Percentiles rank a stretch among this genome's conserved stretches.
These are phyloP conservation scores for Clinocottus analis DNA, from an alignment of 2,113 vertebrate genomes.

Conservation along the genomic window DNA sequence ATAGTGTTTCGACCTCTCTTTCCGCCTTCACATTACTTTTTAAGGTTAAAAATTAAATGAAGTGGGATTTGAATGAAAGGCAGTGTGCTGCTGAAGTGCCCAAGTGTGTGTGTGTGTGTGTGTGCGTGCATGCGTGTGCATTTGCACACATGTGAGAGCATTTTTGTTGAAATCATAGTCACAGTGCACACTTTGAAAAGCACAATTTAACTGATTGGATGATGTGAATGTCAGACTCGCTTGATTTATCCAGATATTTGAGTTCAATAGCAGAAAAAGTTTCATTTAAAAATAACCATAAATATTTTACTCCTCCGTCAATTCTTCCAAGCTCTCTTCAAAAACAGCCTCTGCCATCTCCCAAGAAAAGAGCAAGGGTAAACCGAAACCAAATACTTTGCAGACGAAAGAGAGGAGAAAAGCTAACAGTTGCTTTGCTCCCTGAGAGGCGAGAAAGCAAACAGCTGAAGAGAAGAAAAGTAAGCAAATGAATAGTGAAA, in stretches of 20 bases:
- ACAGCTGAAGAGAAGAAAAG: constrained; percentile 39
- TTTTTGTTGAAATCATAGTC: constrained; percentile 55
- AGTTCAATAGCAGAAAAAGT: constrained; percentile 29
- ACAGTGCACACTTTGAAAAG: constrained; percentile 34
- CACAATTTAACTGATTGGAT: constrained; percentile 63
- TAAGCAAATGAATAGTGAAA: constrained; percentile 46
- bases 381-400: constrained; percentile 62
- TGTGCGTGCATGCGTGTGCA: background rate
- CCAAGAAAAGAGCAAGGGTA: constrained; percentile 58
- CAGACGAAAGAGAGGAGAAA: constrained; percentile 57
- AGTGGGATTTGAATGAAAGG: constrained; percentile 71
- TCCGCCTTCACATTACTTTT: constrained; percentile 53
- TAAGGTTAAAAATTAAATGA: constrained; percentile 4
- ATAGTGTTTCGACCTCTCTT: constrained; percentile 55
- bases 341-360: constrained; percentile 61
- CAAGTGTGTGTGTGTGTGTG: background rate
- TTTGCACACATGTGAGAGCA: background rate
- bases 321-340: constrained; percentile 49
- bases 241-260: constrained; percentile 67
- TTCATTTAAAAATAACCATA: constrained; percentile 64
- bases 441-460: constrained; percentile 50
- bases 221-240: constrained; percentile 62
- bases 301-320: constrained; percentile 44
- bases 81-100: constrained; percentile 58
- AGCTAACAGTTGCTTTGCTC: constrained; percentile 59